phyloP scores from a whole-genome alignment of 2,113 vertebrate species.

The Uria aalge region DNA sequence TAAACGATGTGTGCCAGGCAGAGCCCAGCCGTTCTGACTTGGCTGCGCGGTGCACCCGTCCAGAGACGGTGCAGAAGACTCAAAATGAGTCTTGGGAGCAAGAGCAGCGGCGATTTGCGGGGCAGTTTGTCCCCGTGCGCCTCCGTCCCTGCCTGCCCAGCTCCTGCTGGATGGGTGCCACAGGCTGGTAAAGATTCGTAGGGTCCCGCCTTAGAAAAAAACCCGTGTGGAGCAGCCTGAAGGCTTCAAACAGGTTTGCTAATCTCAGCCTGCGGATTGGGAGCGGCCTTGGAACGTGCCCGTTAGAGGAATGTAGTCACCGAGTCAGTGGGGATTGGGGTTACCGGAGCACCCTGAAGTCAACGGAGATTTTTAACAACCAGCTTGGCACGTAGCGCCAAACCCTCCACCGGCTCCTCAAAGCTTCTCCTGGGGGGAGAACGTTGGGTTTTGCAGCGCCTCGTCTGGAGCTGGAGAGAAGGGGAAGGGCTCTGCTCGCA shows the following conservation, averaged over 20 bases:
- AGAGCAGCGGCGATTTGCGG: fast-evolving
- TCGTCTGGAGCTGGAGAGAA: neutral
- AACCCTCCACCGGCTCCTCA: fast-evolving
- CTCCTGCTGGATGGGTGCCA: neutral
- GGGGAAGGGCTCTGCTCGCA: neutral
- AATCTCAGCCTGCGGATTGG: neutral
- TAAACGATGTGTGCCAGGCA: neutral
- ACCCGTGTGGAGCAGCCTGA: neutral
- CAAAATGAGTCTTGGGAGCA: neutral
- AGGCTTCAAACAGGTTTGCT: neutral
- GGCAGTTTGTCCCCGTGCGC: neutral
- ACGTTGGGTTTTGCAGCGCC: neutral
- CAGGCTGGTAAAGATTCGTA: neutral
- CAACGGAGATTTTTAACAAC: neutral
- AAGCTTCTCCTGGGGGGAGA: neutral
- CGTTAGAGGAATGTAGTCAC: neutral
- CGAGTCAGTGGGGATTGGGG: neutral
- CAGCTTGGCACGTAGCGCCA: fast-evolving
- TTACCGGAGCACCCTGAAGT: fast-evolving
- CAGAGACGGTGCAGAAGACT: neutral
- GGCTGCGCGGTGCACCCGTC: neutral
- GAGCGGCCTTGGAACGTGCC: neutral
- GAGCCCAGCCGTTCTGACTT: neutral
- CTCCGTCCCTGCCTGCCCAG: fast-evolving
- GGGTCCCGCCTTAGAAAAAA: neutral